phyloP scores from a whole-genome alignment of 2,888 invertebrate genomes.

The Phlogophora meticulosa region DNA sequence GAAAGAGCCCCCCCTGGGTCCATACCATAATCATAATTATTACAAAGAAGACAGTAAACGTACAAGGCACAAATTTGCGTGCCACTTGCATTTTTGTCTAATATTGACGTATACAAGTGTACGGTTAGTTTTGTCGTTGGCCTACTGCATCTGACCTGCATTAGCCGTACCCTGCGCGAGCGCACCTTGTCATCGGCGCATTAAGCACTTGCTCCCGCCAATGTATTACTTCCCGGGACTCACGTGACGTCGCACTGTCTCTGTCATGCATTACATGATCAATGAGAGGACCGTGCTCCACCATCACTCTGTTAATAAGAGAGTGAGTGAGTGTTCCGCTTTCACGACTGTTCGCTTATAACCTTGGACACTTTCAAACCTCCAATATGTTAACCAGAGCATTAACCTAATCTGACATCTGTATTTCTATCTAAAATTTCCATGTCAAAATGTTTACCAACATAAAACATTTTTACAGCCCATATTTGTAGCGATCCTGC shows the following conservation, averaged over 20 bases:
- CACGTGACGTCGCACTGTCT: constrained; percentile 26
- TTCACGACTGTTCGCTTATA: neutral
- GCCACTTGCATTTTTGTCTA: too few species aligned
- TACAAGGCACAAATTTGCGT: too few species aligned
- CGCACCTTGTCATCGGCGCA: constrained; percentile 40
- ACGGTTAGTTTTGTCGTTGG: neutral
- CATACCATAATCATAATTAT: too few species aligned
- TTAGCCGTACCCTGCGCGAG: constrained; percentile 10
- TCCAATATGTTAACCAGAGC: too few species aligned
- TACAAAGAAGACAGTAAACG: too few species aligned
- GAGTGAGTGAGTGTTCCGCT: constrained; percentile 20
- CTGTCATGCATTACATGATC: constrained; percentile 24
- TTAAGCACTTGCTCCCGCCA: constrained; percentile 44
- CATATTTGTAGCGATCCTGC: too few species aligned
- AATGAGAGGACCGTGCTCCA: constrained; percentile 6
- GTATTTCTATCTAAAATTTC: too few species aligned
- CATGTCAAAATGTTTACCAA: too few species aligned
- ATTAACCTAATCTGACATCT: too few species aligned
- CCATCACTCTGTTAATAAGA: constrained; percentile 18
- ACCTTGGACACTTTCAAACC: neutral
- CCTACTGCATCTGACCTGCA: constrained; percentile 28
- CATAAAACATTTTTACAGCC: too few species aligned
- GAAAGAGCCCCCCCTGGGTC: too few species aligned
- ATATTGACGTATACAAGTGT: too few species aligned
- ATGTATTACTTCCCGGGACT: constrained; percentile 58